These are phyloP conservation scores for Sitta europaea DNA, from an alignment of 2,113 vertebrate genomes.

Conservation along the genomic window DNA sequence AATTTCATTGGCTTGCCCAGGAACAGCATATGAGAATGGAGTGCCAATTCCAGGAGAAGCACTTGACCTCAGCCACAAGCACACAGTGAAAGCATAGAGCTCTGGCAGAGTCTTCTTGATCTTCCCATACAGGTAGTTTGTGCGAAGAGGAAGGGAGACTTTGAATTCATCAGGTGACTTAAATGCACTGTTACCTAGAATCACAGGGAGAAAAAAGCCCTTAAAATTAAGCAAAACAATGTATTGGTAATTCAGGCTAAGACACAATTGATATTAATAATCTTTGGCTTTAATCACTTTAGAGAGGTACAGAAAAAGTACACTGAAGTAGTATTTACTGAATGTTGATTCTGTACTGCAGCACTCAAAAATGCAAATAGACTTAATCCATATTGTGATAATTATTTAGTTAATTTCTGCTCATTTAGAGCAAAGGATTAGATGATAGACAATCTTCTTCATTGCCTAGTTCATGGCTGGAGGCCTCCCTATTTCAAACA, in stretches of 20 bases:
- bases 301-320: not conserved
- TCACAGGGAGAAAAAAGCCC: not conserved
- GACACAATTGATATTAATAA: not conserved
- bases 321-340: not conserved
- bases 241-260: not conserved
- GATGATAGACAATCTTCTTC: not conserved
- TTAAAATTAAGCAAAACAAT: not conserved
- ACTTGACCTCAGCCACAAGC: slow-evolving; percentile 95
- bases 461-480: not conserved
- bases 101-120: slow-evolving; percentile 96
- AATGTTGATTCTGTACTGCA: not conserved
- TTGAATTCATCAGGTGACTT: slow-evolving; percentile 96
- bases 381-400: not conserved
- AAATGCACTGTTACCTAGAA: slow-evolving; percentile 88
- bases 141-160: slow-evolving; percentile 91
- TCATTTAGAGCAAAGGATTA: not conserved
- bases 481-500: not conserved
- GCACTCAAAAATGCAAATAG: not conserved
- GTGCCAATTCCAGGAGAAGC: slow-evolving; percentile 93
- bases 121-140: slow-evolving; percentile 95
- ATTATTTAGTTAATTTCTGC: not conserved
- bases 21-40: slow-evolving; percentile 93
- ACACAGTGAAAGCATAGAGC: slow-evolving; percentile 94
- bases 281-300: not conserved
- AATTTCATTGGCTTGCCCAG: slow-evolving; percentile 96